Evolutionary conservation across 2,113 vertebrate genomes (phyloP).

Genomic region (Triplophysa siluroides): DNA sequence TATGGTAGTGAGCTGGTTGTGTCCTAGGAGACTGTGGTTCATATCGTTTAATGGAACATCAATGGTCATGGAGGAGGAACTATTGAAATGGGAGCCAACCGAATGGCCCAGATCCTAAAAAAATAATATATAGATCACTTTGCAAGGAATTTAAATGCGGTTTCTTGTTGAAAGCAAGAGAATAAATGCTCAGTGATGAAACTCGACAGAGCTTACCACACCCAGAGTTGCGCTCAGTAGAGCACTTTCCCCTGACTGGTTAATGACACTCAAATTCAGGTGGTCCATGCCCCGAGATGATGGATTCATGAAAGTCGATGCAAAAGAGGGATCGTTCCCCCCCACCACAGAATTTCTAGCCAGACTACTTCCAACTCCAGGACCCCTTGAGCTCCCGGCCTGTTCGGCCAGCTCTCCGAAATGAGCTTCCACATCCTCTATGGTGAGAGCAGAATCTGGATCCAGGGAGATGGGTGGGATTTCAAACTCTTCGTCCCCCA

Average conservation of each 20-base stretch:
- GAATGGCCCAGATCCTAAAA: conserved; percentile 85
- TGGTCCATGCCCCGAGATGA: conserved; percentile 78
- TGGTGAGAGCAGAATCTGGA: conserved; percentile 83
- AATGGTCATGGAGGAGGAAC: conserved; percentile 86
- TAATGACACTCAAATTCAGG: conserved; percentile 79
- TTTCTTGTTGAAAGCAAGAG: neutral
- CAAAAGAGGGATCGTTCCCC: conserved; percentile 76
- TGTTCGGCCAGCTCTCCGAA: conserved; percentile 84
- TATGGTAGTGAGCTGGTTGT: conserved; percentile 87
- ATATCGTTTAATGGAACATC: conserved; percentile 85
- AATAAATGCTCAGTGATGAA: no score
- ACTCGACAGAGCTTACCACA: conserved; percentile 62
- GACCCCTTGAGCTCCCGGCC: conserved; percentile 71
- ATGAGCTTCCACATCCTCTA: conserved; percentile 84
- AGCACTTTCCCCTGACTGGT: conserved; percentile 78
- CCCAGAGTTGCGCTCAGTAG: conserved; percentile 69
- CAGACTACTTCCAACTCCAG: conserved; percentile 50
- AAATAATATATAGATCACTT: neutral
- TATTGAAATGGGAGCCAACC: conserved; percentile 85
- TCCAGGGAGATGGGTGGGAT: conserved; percentile 90
- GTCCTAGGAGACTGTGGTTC: conserved; percentile 79
- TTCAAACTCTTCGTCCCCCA: conserved; percentile 92
- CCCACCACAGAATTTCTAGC: conserved; percentile 76
- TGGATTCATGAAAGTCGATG: conserved; percentile 72
- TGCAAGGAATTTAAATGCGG: neutral